Conservation (phyloP, 2,113 vertebrate genomes). For the Forbesichthys papilliferus region DNA sequence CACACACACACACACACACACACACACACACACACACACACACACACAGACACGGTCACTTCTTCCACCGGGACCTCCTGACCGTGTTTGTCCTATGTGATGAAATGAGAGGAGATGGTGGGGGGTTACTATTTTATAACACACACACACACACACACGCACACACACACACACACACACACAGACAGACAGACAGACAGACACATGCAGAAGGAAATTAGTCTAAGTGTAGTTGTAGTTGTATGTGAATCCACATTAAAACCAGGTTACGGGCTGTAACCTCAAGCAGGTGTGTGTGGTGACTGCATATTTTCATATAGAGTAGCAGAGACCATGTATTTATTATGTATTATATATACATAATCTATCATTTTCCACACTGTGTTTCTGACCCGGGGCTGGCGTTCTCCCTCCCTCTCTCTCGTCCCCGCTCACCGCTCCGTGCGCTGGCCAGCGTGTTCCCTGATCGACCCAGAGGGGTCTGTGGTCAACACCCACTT, state of each 20-base stretch:
- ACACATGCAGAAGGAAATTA: too few species aligned
- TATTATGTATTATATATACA: too few species aligned
- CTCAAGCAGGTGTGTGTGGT: not conserved
- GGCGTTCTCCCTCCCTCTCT: not conserved
- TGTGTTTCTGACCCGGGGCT: slow-evolving; percentile 35
- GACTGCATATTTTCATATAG: too few species aligned
- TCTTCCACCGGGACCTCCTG: slow-evolving; percentile 39
- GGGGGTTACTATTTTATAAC: slow-evolving; percentile 68
- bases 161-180: slow-evolving; percentile 2
- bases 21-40: not conserved
- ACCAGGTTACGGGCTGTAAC: too few species aligned
- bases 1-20: not conserved
- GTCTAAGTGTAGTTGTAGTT: too few species aligned
- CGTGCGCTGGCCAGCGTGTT: slow-evolving; percentile 44
- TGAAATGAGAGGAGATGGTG: slow-evolving; percentile 60
- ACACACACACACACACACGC: not conserved
- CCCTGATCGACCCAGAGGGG: slow-evolving; percentile 56
- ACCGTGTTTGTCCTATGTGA: slow-evolving; percentile 40
- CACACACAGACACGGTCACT: slow-evolving; percentile 5
- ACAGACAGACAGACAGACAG: not conserved
- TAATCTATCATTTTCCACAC: too few species aligned
- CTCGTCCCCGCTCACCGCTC: slow-evolving; percentile 2
- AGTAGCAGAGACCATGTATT: too few species aligned
- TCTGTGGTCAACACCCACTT: slow-evolving; percentile 69
- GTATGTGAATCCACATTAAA: too few species aligned